Evolutionary conservation across 2,113 vertebrate species (phyloP), one percentile per base, ranked within the genome.

Genomic region (Macrotus californicus): DNA sequence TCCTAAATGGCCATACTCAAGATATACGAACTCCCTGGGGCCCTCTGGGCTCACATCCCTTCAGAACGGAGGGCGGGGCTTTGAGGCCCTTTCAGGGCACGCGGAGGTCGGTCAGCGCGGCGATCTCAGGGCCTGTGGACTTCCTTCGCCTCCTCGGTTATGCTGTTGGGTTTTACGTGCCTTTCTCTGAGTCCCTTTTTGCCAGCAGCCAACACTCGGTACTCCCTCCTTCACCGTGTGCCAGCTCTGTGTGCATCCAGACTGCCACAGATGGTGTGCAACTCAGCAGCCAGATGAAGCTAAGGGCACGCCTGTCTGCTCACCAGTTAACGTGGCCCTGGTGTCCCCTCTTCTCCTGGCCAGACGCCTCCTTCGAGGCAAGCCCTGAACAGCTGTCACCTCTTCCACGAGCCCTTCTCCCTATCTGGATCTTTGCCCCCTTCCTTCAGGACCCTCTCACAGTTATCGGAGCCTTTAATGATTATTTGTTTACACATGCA

Each of bases 101-200:
- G 8, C 0, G 10, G 13, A 13, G 36, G 4, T 21, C 2, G 6
- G 36, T 5, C 0, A 39, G 21, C 4, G 5, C 59, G 77, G 36
- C 2, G 2, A 15, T 43, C 31, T 8, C 0, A 26, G 0, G 79
- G 6, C 43, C 15, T 34, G 2, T 7, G n/a, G 34, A 21, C 11
- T 3, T 29, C n/a, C 34, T 24, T n/a, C 3, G 18, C 18, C 67
- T 29, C 41, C 46, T 89, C 9, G 56, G 1, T 6, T 73, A 69
- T 11, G 29, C 15, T 24, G 7, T 2, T 54, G 64, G 46, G 48
- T 67, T 87, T 94, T 48, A 79, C 39, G 70, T 67, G 26, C 31
- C 12, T 52, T 52, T 91, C 72, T 59, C 21, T 77, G 41, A 39
- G 18, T 56, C 18, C 22, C 5, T 2, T 24, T 90, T 56, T 36